A percentile compares a stretch with the other conserved stretches of the same genome.
phyloP scores from a whole-genome alignment of 2,888 invertebrate genomes.

The Caenorhabditis sp. region DNA sequence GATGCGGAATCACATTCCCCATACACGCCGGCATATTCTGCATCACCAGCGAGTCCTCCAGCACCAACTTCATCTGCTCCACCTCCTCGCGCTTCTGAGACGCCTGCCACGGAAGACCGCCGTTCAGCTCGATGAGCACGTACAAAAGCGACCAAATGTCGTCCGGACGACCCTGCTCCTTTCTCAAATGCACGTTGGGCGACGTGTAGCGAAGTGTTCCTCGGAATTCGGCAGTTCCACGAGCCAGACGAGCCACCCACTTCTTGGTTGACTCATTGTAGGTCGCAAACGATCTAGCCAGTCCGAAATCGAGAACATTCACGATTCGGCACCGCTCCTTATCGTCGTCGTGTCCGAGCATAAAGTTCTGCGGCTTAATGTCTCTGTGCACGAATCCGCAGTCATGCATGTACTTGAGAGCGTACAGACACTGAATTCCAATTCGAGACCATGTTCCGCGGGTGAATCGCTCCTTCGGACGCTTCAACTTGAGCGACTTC shows the following conservation, averaged over 20 bases:
- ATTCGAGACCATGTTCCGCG: constrained; percentile 73
- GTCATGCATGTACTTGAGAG: constrained; percentile 70
- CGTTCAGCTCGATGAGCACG: constrained; percentile 86
- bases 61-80: constrained; percentile 68
- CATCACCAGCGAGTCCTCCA: constrained; percentile 65
- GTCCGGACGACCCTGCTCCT: constrained; percentile 72
- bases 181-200: constrained; percentile 71
- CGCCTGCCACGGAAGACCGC: constrained; percentile 78
- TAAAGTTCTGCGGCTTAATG: constrained; percentile 75
- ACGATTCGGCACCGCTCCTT: constrained; percentile 62
- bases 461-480: constrained; percentile 56
- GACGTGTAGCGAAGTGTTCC: constrained; percentile 79
- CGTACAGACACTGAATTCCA: constrained; percentile 74
- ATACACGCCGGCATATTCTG: constrained; percentile 69
- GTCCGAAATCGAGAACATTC: constrained; percentile 72
- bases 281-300: constrained; percentile 64
- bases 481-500: constrained; percentile 63
- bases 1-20: constrained; percentile 57
- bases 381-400: constrained; percentile 72
- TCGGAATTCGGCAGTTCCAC: constrained; percentile 77
- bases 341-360: constrained; percentile 73
- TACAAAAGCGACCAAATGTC: constrained; percentile 68
- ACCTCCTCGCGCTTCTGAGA: constrained; percentile 66
- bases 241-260: constrained; percentile 67
- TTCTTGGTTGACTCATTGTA: neutral